A percentile compares a stretch with the other conserved stretches of the same genome.
phyloP scores from a whole-genome alignment of 2,888 invertebrate species.

The Sphaerophoria rueppellii region DNA sequence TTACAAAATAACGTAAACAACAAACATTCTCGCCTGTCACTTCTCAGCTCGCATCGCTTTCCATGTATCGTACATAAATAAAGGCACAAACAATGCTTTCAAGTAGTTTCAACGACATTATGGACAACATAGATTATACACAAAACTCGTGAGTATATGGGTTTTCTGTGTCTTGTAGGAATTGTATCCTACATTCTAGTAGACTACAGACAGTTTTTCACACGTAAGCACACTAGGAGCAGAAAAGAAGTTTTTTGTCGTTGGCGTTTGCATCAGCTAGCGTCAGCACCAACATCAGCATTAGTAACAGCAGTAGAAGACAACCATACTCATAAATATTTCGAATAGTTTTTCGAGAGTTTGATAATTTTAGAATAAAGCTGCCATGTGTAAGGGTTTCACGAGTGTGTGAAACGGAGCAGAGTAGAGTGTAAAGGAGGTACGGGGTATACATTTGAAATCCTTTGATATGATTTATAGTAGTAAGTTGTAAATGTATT shows the following conservation, averaged over 20 bases:
- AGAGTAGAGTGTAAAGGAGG: not conserved
- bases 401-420: not conserved
- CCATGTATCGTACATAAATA: slow-evolving; percentile 21
- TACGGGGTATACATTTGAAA: slow-evolving; percentile 25
- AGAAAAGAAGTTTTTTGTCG: slow-evolving; percentile 54
- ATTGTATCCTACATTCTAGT: not conserved
- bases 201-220: slow-evolving; percentile 20
- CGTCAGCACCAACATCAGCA: slow-evolving; percentile 27
- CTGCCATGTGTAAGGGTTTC: slow-evolving; percentile 7
- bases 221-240: slow-evolving; percentile 45
- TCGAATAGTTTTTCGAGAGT: slow-evolving; percentile 53
- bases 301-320: slow-evolving; percentile 21
- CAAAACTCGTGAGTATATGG: not conserved
- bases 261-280: not conserved
- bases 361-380: slow-evolving; percentile 55
- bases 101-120: slow-evolving; percentile 1
- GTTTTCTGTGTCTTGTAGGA: not conserved
- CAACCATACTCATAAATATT: slow-evolving; percentile 56
- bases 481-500: slow-evolving; percentile 28
- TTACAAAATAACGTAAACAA: slow-evolving; percentile 35
- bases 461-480: slow-evolving; percentile 51
- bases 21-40: not conserved
- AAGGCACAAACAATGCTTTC: slow-evolving; percentile 23
- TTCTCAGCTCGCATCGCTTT: not conserved
- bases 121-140: not conserved